phyloP scores from a whole-genome alignment of 2,797 vertebrate genomes.

The Dicrostonyx torquatus region DNA sequence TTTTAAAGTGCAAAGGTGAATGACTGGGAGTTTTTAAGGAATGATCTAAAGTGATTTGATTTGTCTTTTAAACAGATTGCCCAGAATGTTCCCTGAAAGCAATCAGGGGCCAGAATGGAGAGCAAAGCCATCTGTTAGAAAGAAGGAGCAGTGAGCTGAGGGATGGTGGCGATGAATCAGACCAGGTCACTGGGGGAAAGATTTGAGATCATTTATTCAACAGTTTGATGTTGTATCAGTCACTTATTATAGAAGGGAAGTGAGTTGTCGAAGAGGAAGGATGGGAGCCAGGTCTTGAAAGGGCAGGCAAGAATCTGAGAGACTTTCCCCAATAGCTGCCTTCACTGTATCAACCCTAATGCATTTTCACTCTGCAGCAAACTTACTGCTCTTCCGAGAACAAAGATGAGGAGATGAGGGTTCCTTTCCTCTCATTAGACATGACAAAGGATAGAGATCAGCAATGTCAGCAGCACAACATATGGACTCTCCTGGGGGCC shows the following conservation, averaged over 20 bases:
- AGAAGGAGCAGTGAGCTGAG: background rate
- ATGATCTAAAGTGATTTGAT: background rate
- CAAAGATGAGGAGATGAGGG: background rate
- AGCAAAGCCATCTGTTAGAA: background rate
- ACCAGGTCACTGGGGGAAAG: background rate
- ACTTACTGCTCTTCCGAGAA: background rate
- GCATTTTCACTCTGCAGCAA: background rate
- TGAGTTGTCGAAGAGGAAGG: background rate
- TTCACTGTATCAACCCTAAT: background rate
- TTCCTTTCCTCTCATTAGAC: background rate
- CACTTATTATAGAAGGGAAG: background rate
- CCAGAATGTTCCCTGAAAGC: background rate
- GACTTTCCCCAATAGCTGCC: background rate
- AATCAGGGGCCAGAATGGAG: background rate
- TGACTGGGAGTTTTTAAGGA: background rate
- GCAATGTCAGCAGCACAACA: background rate
- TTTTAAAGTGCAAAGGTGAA: background rate
- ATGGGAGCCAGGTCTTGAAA: background rate
- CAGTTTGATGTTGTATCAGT: background rate
- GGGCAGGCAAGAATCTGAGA: background rate
- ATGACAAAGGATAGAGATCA: background rate
- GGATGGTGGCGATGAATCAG: background rate
- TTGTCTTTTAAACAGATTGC: slow-evolving; percentile 18
- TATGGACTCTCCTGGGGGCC: background rate
- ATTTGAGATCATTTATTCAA: background rate